Percentiles rank a stretch among this genome's conserved stretches.
Evolutionary conservation across 2,888 invertebrate species (phyloP).

Genomic region (Chesias legatella): DNA sequence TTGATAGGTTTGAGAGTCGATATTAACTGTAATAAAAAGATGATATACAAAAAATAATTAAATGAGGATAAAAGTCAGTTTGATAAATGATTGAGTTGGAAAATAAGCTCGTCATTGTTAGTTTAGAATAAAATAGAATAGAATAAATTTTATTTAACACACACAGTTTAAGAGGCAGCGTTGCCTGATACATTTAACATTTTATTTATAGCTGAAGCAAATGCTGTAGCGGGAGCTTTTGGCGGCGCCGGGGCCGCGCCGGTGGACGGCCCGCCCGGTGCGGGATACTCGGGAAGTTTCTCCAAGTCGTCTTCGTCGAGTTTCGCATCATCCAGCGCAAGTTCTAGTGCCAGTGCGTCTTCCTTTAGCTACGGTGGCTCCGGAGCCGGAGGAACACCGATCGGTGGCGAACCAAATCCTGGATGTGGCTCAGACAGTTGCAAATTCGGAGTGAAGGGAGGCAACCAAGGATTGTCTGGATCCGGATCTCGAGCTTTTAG

Average conservation of each 20-base stretch:
- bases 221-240: conserved; percentile 50
- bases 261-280: conserved; percentile 43
- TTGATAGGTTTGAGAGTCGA: conserved; percentile 9
- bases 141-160: too few species aligned
- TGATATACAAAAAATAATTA: not conserved
- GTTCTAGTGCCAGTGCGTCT: conserved; percentile 59
- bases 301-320: conserved; percentile 67
- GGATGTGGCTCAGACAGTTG: conserved; percentile 36
- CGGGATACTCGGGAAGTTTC: conserved; percentile 68
- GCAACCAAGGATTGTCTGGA: conserved; percentile 12
- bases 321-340: conserved; percentile 64
- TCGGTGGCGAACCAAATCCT: conserved; percentile 18
- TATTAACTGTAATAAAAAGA: not conserved
- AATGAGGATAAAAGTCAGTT: too few species aligned
- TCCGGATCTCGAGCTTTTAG: conserved; percentile 25
- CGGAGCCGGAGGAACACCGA: conserved; percentile 32
- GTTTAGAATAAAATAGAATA: too few species aligned
- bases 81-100: too few species aligned
- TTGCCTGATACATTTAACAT: not conserved
- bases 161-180: too few species aligned
- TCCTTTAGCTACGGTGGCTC: conserved; percentile 55
- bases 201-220: conserved; percentile 47
- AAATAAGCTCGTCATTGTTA: too few species aligned
- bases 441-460: conserved; percentile 26
- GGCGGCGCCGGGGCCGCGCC: conserved; percentile 43